Conservation (phyloP, 1,140 invertebrate species). For the Heliconius nattereri region DNA sequence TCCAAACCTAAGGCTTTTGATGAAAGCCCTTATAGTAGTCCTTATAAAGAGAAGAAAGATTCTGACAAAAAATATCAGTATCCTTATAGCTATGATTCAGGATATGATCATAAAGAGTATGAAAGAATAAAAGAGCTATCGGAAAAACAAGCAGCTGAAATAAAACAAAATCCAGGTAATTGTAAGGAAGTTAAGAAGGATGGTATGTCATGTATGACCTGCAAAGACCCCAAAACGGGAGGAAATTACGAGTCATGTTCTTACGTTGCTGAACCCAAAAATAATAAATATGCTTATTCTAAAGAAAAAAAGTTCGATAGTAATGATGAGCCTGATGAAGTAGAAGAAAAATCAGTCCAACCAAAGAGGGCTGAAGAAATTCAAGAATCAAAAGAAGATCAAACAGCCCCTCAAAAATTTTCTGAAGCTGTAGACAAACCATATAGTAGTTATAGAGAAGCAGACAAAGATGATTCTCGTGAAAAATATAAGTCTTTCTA, state of each 20-base stretch:
- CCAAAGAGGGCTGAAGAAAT: conserved; percentile 66
- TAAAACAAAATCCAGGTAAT: conserved; percentile 82
- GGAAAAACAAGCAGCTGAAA: conserved; percentile 81
- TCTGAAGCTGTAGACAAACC: conserved; percentile 51
- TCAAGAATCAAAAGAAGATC: conserved; percentile 58
- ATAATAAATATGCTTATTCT: conserved; percentile 86
- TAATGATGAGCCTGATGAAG: conserved; percentile 80
- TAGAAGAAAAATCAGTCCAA: conserved; percentile 64
- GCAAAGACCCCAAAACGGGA: conserved; percentile 85
- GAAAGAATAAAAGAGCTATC: conserved; percentile 80
- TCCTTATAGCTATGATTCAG: conserved; percentile 75
- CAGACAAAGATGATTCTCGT: conserved; percentile 61
- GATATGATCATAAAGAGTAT: conserved; percentile 79
- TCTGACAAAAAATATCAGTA: conserved; percentile 73
- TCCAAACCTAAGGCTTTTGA: conserved; percentile 78
- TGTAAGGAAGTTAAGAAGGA: conserved; percentile 84
- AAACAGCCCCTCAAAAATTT: conserved; percentile 55
- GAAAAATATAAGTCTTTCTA: conserved; percentile 78
- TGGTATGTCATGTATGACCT: conserved; percentile 85
- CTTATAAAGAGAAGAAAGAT: conserved; percentile 73
- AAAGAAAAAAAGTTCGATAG: conserved; percentile 83
- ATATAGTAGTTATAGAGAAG: conserved; percentile 61
- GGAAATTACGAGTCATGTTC: conserved; percentile 87
- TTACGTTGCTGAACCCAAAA: conserved; percentile 85
- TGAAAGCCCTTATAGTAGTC: conserved; percentile 66